These are phyloP conservation scores for Andrena flavipes DNA, from an alignment of 2,888 invertebrate genomes.

Conservation along the genomic window DNA sequence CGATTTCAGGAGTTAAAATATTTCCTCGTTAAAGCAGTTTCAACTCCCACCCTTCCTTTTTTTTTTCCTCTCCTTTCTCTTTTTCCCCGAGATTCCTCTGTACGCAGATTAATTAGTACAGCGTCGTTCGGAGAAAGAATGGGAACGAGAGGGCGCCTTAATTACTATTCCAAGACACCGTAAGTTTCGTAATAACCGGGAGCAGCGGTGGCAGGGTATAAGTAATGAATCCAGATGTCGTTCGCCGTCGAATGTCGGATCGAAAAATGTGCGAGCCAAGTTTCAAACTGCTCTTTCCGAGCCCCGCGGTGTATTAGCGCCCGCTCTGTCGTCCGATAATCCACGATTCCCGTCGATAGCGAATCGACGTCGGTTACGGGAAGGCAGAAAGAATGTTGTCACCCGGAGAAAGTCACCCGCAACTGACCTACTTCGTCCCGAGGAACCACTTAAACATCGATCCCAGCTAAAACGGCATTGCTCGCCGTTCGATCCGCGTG, in stretches of 20 bases:
- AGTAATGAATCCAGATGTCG: conserved; percentile 79
- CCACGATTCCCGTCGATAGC: conserved; percentile 17
- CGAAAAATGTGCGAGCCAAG: conserved; percentile 75
- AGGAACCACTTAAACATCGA: background rate
- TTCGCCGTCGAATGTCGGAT: conserved; percentile 68
- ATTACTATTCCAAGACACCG: conserved; percentile 73
- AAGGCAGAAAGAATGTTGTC: background rate
- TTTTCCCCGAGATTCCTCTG: conserved; percentile 44
- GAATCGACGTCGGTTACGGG: background rate
- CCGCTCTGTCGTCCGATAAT: conserved; percentile 16
- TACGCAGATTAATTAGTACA: conserved; percentile 70
- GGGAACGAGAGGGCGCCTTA: conserved; percentile 67
- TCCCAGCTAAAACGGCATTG: background rate
- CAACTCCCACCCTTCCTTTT: conserved; percentile 13
- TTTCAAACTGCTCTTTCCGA: conserved; percentile 50
- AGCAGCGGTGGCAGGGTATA: conserved; percentile 55
- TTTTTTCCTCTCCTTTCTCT: background rate
- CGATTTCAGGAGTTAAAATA: conserved; percentile 43
- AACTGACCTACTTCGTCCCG: conserved; percentile 7
- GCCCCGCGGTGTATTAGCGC: conserved; percentile 1
- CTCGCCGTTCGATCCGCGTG: background rate
- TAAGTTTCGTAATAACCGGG: conserved; percentile 77
- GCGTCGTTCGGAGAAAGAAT: conserved; percentile 63
- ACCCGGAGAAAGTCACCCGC: background rate
- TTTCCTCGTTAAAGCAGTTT: conserved; percentile 58